Evolutionary conservation across 2,113 vertebrate species (phyloP).

Genomic region (Leucopsar rothschildi): DNA sequence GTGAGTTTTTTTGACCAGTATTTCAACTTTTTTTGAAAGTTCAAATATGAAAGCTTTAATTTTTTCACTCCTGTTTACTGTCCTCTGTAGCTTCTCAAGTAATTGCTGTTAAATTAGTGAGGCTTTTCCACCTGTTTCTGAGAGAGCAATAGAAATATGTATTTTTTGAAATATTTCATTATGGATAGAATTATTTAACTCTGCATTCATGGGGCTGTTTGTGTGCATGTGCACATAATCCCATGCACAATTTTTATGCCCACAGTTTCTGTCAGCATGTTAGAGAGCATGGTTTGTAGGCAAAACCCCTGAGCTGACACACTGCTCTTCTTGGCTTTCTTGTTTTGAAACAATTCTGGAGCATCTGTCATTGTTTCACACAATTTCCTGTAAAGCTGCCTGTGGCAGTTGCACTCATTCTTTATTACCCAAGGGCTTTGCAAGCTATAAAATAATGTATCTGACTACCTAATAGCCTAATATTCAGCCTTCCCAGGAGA

Average conservation of each 20-base stretch:
- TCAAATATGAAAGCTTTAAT: not conserved
- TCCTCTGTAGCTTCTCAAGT: not conserved
- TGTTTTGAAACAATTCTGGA: constrained; percentile 38
- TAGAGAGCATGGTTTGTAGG: not conserved
- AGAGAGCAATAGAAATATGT: not conserved
- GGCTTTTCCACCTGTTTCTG: not conserved
- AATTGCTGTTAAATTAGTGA: not conserved
- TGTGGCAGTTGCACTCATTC: constrained; percentile 65
- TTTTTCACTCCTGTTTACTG: not conserved
- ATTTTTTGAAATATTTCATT: not conserved
- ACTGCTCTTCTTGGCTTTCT: not conserved
- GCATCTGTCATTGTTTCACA: constrained; percentile 67
- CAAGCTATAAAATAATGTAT: constrained; percentile 69
- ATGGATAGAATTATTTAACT: not conserved
- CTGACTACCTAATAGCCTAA: constrained; percentile 70
- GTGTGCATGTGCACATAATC: not conserved
- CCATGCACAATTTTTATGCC: not conserved
- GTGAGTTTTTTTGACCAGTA: not conserved
- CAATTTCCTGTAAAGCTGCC: constrained; percentile 64
- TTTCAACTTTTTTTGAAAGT: not conserved
- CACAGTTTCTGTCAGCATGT: not conserved
- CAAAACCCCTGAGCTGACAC: not conserved
- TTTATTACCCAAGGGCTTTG: constrained; percentile 70
- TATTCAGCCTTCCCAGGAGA: constrained; percentile 59
- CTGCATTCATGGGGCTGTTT: not conserved